Base-by-base conservation (phyloP, 1,140 invertebrate species). In the Ruditapes philippinarum region DNA sequence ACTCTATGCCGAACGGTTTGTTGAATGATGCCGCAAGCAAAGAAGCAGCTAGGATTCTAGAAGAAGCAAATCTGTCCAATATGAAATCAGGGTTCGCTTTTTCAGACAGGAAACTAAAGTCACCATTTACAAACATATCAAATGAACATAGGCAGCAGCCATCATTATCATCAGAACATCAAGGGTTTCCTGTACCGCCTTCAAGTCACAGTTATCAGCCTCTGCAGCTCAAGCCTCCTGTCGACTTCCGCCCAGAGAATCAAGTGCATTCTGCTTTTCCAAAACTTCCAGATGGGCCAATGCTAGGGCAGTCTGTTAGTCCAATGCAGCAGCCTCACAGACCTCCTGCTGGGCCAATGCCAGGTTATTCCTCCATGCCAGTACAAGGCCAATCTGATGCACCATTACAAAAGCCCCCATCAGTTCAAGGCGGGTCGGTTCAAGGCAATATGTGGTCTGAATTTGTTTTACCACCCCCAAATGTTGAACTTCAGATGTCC, bases 71-170 rank as follows among this genome's bases (percentile, higher is more conserved):
- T 25, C 31, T 40, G 14, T 74, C 83, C n/a, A 57, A 78, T 19
- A 79, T 51, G 49, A 86, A 38, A 78, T 57, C 40, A 51, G 68
- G 54, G 9, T 49, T 40, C 42, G 28, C 25, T 9, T 33, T 57
- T 0, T 25, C 0, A 19, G 74, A 80, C 28, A 88, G 73, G 45
- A 68, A 45, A 65, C 40, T 33, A 5, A 5, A 33, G 0, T 68
- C 85, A n/a, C 62, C 85, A 33, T 79, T 79, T 42, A 60, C 42
- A 36, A 80, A 78, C 85, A 88, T 79, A 79, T 80, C 85, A 51
- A 70, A 88, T 54, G 36, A 79, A n/a, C 38, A 79, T 14, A 79
- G 85, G 76, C 85, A 88, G 76, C 85, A 45, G 14, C 31, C 36
- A 65, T 28, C 54, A 82, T 45, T n/a, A 60, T 22, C 45, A 60